Conservation (phyloP, 2,888 invertebrate species). For the Poecilobothrus nobilitatus region DNA sequence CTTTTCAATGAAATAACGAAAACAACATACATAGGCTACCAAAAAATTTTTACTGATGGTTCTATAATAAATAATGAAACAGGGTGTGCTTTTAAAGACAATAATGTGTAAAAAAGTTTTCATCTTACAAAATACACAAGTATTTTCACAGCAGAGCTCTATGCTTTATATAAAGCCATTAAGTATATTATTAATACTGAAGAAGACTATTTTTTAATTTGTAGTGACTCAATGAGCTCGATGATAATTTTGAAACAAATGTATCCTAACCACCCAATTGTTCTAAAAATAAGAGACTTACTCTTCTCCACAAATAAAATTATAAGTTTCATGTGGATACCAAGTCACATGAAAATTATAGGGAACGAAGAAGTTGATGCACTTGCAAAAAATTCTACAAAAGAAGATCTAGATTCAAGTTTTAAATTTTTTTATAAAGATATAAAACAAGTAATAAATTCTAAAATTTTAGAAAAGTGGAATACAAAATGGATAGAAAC, state of each 20-base stretch:
- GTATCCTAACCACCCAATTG: constrained; percentile 10
- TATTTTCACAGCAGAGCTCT: constrained; percentile 12
- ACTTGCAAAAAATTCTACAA: constrained; percentile 9
- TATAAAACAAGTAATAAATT: background rate
- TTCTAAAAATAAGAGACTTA: background rate
- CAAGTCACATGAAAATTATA: constrained; percentile 14
- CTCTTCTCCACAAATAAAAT: background rate
- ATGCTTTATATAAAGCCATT: constrained; percentile 8
- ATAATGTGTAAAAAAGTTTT: constrained; percentile 3
- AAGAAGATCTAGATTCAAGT: background rate
- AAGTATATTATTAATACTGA: background rate
- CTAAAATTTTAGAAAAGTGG: background rate
- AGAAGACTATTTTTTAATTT: constrained; percentile 10
- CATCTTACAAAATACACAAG: background rate
- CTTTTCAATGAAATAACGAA: background rate
- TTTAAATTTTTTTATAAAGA: background rate
- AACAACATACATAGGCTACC: background rate
- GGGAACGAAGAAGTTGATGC: constrained; percentile 14
- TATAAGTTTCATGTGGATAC: constrained; percentile 15
- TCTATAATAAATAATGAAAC: constrained; percentile 9
- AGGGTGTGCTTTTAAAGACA: constrained; percentile 11
- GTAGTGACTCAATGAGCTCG: constrained; percentile 13
- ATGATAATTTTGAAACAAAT: constrained; percentile 12
- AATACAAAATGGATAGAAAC: no score
- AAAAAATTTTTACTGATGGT: constrained; percentile 10